Evolutionary conservation across 2,797 vertebrate genomes (phyloP).

Genomic region (Orestias chungarensis): DNA sequence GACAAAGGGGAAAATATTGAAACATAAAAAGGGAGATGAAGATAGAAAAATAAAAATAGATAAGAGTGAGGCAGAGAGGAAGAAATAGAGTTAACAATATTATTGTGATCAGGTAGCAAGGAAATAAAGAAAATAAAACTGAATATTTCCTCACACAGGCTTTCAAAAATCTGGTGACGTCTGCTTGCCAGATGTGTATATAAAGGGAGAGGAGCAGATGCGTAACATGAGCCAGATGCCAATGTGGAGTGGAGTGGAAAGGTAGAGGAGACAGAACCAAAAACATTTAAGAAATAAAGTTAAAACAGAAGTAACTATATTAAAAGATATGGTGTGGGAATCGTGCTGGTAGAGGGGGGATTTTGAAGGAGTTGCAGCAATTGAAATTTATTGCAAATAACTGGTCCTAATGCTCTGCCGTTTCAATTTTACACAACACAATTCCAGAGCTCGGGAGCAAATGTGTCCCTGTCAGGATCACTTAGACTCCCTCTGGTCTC

Average conservation of each 20-base stretch:
- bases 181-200: no score
- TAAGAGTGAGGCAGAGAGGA: no score
- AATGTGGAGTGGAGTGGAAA: no score
- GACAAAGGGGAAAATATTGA: constrained; percentile 20
- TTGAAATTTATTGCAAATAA: constrained; percentile 80
- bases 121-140: no score
- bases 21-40: constrained; percentile 20
- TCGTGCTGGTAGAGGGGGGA: neutral
- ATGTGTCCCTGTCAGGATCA: constrained; percentile 81
- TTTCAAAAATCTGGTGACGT: no score
- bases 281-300: constrained; percentile 2
- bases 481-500: constrained; percentile 66
- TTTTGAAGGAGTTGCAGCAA: constrained; percentile 47
- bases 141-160: no score
- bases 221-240: no score
- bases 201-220: no score
- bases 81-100: constrained; percentile 5
- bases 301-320: constrained; percentile 22
- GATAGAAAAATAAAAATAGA: constrained; percentile 15
- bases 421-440: constrained; percentile 84
- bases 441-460: constrained; percentile 79
- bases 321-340: constrained; percentile 4
- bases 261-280: no score
- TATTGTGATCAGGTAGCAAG: no score
- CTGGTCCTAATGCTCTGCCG: constrained; percentile 76